Conservation (phyloP, 2,888 invertebrate species). For the Epistrophe eligans region DNA sequence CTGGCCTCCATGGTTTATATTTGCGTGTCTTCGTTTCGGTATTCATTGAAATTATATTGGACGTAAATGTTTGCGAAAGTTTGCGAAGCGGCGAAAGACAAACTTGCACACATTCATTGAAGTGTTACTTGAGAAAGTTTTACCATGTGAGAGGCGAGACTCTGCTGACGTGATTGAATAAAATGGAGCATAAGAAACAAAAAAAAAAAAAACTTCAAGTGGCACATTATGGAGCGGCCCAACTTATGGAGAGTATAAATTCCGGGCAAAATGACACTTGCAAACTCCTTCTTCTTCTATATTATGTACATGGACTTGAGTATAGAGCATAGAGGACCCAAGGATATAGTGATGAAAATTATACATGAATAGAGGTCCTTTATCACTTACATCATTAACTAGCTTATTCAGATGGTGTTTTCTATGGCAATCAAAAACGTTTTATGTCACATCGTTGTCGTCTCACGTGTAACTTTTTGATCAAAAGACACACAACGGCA, state of each 20-base stretch:
- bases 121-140: constrained; percentile 71
- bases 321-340: not conserved
- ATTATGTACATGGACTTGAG: constrained; percentile 9
- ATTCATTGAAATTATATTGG: constrained; percentile 59
- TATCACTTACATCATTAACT: constrained; percentile 62
- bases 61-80: constrained; percentile 60
- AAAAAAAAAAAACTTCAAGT: constrained; percentile 41
- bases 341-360: constrained; percentile 22
- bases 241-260: constrained; percentile 57
- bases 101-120: constrained; percentile 69
- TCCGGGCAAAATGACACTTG: constrained; percentile 57
- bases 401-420: constrained; percentile 58
- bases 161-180: constrained; percentile 65
- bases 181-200: constrained; percentile 44
- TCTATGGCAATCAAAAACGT: constrained; percentile 49
- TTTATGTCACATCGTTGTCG: constrained; percentile 52
- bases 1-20: not conserved
- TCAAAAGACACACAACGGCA: constrained; percentile 18
- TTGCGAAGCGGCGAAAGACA: constrained; percentile 46
- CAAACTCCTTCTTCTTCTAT: constrained; percentile 7
- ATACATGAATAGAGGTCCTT: constrained; percentile 49
- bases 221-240: constrained; percentile 57
- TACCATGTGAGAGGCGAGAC: constrained; percentile 22
- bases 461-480: constrained; percentile 54
- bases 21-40: constrained; percentile 38